Percentiles rank a stretch among this genome's conserved stretches.
Conservation (phyloP, 2,888 invertebrate species). For the Ophioninae sp. region DNA sequence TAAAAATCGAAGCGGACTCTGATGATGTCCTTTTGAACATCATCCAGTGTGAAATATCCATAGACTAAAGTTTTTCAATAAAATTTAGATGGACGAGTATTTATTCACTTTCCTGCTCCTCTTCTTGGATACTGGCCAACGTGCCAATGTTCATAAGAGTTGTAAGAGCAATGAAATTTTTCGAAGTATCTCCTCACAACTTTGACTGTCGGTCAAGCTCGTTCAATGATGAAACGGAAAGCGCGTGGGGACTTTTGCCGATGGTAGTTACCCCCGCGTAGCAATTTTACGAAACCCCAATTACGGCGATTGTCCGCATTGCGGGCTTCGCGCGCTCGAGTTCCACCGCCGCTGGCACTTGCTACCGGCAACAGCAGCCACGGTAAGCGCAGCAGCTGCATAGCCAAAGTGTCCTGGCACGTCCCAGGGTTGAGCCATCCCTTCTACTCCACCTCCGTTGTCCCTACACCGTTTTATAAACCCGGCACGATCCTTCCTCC, state of each 20-base stretch:
- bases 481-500: slow-evolving; percentile 58
- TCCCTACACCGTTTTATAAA: slow-evolving; percentile 59
- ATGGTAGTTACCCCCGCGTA: slow-evolving; percentile 43
- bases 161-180: slow-evolving; percentile 44
- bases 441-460: slow-evolving; percentile 39
- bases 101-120: slow-evolving; percentile 35
- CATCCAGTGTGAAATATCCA: no score
- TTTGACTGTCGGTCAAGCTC: slow-evolving; percentile 45
- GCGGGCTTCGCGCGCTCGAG: slow-evolving; percentile 65
- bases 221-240: slow-evolving; percentile 47
- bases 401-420: slow-evolving; percentile 61
- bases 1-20: no score
- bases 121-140: slow-evolving; percentile 60
- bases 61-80: not conserved
- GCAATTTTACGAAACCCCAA: slow-evolving; percentile 62
- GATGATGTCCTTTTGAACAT: no score
- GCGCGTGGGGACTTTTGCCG: slow-evolving; percentile 34
- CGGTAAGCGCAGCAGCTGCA: slow-evolving; percentile 31
- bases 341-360: slow-evolving; percentile 35
- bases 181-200: slow-evolving; percentile 37
- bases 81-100: slow-evolving; percentile 55
- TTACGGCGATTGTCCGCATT: slow-evolving; percentile 69
- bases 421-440: slow-evolving; percentile 58
- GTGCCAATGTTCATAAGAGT: slow-evolving; percentile 23
- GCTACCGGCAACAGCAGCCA: slow-evolving; percentile 21